Evolutionary conservation across 2,888 invertebrate species (phyloP), one percentile per base, ranked within the genome.

Genomic region (Nomada flava): DNA sequence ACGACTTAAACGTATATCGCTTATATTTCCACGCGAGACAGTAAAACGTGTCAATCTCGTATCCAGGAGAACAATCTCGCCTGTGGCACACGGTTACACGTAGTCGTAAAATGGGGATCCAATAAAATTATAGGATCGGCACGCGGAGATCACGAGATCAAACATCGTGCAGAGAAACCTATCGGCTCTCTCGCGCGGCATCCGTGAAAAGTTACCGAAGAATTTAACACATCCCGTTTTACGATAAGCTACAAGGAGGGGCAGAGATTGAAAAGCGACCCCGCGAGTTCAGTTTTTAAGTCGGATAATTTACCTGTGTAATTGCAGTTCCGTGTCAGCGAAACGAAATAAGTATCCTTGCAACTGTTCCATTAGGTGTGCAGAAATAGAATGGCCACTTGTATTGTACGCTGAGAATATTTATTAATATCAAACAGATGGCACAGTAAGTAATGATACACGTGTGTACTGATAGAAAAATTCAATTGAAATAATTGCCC

Each of bases 1-100:
- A n/a, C 26, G 57, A 85, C 73, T 82, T 72, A 76, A 81, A 82
- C 60, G 72, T 77, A 63, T 68, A 69, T 65, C 75, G 76, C 52
- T 71, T 57, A 67, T 79, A 84, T 79, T 80, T 79, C 69, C 77
- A 62, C 63, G 68, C 60, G 76, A 82, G 73, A 81, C 79, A 86
- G 77, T 83, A 84, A 84, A 89, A 89, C 83, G 83, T 85, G 81
- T 74, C 82, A 85, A 89, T 88, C 88, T 86, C 83, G 88, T 89
- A 89, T 84, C 88, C 85, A 55, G n/a, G 79, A 86, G 79, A 85
- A 89, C 86, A 86, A 89, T 89, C 88, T 79, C 76, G 64, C 42
- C 68, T 50, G 44, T 74, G 83, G 80, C 81, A 71, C 68, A 77
- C 68, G 72, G 70, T 81, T 83, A 78, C 79, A 81, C 82, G 72